These are phyloP conservation scores for Aphelenchoides bicaudatus DNA, from an alignment of 2,888 invertebrate species.

Conservation along the genomic window DNA sequence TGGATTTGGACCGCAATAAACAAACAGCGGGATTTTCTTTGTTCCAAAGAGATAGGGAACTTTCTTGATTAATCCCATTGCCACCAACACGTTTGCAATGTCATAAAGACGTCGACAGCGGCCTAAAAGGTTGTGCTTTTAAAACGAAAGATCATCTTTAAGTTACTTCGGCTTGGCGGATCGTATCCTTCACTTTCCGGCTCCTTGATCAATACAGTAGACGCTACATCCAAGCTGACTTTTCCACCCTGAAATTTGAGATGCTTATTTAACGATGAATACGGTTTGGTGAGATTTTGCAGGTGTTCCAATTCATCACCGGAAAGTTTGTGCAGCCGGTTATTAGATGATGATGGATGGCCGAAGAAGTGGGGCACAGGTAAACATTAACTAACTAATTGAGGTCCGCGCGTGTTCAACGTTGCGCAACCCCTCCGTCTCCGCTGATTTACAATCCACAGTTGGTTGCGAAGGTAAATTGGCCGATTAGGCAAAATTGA, in stretches of 20 bases:
- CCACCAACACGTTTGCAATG: conserved; percentile 75
- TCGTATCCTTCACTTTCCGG: conserved; percentile 57
- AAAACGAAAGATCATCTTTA: neutral
- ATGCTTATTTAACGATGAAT: no score
- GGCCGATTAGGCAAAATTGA: no score
- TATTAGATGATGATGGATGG: no score
- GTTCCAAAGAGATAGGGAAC: conserved; percentile 64
- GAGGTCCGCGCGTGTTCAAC: no score
- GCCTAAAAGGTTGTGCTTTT: conserved; percentile 27
- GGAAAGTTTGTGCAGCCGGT: no score
- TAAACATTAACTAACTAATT: no score
- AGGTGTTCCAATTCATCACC: no score
- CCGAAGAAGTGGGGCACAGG: no score
- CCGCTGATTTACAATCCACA: no score
- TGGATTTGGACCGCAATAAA: conserved; percentile 59
- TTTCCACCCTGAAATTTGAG: conserved; percentile 40
- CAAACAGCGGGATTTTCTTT: conserved; percentile 60
- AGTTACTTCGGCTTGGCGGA: conserved; percentile 52
- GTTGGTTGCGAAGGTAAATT: no score
- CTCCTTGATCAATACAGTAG: conserved; percentile 59
- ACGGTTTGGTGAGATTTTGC: no score
- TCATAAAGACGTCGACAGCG: conserved; percentile 71
- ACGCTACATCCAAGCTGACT: conserved; percentile 58
- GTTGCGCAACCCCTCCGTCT: no score
- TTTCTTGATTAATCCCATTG: conserved; percentile 72